Base-by-base conservation (phyloP, 2,113 vertebrate genomes). In the Menura novaehollandiae region DNA sequence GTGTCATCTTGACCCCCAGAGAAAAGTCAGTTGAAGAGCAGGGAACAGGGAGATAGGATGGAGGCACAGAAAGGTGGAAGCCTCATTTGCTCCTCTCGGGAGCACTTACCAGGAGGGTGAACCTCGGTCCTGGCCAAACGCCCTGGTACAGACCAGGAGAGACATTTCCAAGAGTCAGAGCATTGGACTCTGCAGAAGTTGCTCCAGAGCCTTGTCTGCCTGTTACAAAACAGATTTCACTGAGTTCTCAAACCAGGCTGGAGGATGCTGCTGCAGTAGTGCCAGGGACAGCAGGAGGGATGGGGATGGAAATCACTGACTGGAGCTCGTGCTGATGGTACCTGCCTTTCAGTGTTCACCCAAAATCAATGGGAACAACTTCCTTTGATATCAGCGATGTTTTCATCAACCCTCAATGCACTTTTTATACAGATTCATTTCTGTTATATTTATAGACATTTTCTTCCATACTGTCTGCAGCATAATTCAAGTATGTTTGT, bases 141-240 rank as follows among this genome's bases (percentile, higher is more conserved):
- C 4, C 33, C 41, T 24, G 28, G 26, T 6, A 7, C 23, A 63
- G 27, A 11, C 10, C 0, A 0, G 33, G 24, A 59, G 5, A 47
- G 63, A 2, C 0, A 0, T 46, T 58, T 43, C 35, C 39, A 80
- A 39, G 30, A 59, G 11, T 11, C 3, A 2, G 68, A 55, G 63
- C 63, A 4, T 0, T 14, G 47, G 20, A 5, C 32, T 60, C 33
- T n/a, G 62, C 52, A 41, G 28, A 68, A 56, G 28, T 6, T 23
- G 47, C 43, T 71, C 63, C 60, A 18, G 33, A 84, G 73, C 28
- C 18, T 80, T 1, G 0, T 33, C 28, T 26, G 5, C 8, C 30
- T 60, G 46, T 4, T 10, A 12, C 15, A 26, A 56, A 83, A 26
- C 2, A 58, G 55, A 35, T 52, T 46, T 26, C 71, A 46, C 11